Evolutionary conservation across 2,113 vertebrate species (phyloP).

Genomic region (Rhegmatorhina hoffmannsi): DNA sequence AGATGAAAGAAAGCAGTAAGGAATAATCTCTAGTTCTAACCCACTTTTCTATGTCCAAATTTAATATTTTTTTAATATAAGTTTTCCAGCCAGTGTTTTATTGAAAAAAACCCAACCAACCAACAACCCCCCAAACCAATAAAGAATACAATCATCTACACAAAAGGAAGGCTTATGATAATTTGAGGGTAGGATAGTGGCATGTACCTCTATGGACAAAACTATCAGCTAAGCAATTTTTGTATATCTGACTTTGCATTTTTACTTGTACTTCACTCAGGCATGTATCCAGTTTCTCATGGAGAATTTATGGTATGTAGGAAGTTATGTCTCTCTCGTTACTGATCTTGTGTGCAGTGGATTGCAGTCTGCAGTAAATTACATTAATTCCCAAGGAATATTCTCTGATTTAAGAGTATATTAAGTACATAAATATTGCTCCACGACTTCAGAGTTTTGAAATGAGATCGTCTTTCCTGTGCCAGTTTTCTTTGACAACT

Average conservation of each 20-base stretch:
- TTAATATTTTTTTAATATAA: not conserved
- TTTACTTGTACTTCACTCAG: not conserved
- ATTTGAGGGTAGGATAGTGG: not conserved
- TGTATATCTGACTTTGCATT: not conserved
- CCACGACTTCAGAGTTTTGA: not conserved
- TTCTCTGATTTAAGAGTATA: not conserved
- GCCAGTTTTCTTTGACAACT: not conserved
- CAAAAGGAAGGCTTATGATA: not conserved
- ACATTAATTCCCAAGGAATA: not conserved
- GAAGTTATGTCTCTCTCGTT: not conserved
- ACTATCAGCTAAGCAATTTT: not conserved
- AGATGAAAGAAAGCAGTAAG: not conserved
- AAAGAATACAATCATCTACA: not conserved
- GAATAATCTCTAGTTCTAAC: not conserved
- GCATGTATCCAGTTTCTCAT: not conserved
- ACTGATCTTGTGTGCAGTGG: not conserved
- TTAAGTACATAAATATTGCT: not conserved
- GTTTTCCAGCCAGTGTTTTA: not conserved
- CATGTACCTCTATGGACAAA: not conserved
- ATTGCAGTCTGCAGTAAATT: not conserved
- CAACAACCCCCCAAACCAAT: not conserved
- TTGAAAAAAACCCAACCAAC: not conserved
- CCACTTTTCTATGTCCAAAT: not conserved
- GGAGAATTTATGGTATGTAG: constrained; percentile 9
- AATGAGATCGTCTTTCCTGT: not conserved